Evolutionary conservation across 2,113 vertebrate species (phyloP).

Genomic region (Copsychus sechellarum): DNA sequence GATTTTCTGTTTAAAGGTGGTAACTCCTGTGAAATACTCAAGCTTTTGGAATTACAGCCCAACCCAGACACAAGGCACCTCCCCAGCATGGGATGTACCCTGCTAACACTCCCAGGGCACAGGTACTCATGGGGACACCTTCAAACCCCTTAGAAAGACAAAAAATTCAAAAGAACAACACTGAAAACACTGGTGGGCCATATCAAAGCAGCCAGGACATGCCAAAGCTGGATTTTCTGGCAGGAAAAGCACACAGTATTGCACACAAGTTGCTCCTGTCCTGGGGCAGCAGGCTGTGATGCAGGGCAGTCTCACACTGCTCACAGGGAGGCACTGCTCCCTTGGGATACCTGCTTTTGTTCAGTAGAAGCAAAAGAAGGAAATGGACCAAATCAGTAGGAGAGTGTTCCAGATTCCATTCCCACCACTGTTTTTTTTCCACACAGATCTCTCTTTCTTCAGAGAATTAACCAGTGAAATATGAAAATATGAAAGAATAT

Average conservation of each 20-base stretch:
- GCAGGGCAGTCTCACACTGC: neutral
- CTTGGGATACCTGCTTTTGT: neutral
- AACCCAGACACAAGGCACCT: neutral
- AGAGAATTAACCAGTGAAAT: neutral
- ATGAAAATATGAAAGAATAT: neutral
- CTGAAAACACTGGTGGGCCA: neutral
- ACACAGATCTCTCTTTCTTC: neutral
- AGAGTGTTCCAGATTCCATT: neutral
- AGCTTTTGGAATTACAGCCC: neutral
- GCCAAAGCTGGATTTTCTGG: neutral
- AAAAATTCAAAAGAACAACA: neutral
- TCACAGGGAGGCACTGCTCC: fast-evolving
- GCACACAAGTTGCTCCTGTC: neutral
- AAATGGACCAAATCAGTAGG: neutral
- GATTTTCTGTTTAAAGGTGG: neutral
- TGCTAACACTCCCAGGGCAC: neutral
- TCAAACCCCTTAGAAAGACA: neutral
- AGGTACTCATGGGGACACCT: neutral
- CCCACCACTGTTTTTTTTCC: neutral
- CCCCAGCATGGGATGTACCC: neutral
- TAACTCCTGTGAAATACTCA: neutral
- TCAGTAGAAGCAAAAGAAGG: neutral
- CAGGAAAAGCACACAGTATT: neutral
- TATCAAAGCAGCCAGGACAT: neutral
- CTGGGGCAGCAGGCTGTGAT: fast-evolving